Percentiles rank a stretch among this genome's conserved stretches.
Conservation (phyloP, 2,797 vertebrate genomes). For the Falco berigora region DNA sequence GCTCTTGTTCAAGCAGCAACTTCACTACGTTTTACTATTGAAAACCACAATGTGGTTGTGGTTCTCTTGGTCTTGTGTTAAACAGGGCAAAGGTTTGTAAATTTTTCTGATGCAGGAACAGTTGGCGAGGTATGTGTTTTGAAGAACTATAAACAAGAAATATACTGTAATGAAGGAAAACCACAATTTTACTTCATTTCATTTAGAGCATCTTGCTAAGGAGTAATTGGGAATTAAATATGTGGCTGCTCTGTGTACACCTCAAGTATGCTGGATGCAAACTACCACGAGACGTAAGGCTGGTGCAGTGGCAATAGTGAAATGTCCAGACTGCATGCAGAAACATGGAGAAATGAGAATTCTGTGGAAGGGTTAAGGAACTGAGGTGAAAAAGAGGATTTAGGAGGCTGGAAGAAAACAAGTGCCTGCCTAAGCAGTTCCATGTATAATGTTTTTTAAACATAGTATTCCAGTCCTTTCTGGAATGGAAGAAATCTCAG, state of each 20-base stretch:
- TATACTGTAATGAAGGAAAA: neutral
- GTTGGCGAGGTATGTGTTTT: neutral
- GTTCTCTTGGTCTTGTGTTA: conserved; percentile 13
- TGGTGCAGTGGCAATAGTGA: neutral
- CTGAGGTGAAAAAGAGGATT: neutral
- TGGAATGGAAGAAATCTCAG: neutral
- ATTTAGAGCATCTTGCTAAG: neutral
- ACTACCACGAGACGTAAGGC: neutral
- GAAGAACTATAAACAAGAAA: neutral
- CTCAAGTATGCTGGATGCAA: neutral
- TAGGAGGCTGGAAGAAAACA: neutral
- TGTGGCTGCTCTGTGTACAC: neutral
- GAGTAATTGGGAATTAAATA: neutral
- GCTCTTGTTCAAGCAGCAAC: neutral
- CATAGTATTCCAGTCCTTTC: neutral
- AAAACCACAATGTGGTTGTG: neutral
- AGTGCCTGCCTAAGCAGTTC: neutral
- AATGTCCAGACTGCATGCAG: neutral
- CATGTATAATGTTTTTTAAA: neutral
- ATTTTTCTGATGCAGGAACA: neutral
- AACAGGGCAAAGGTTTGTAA: neutral
- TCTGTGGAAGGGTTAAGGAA: neutral
- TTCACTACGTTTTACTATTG: neutral
- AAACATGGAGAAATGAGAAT: neutral
- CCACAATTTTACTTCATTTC: neutral